phyloP scores from a whole-genome alignment of 2,797 vertebrate genomes.

The Phrynocephalus forsythii region DNA sequence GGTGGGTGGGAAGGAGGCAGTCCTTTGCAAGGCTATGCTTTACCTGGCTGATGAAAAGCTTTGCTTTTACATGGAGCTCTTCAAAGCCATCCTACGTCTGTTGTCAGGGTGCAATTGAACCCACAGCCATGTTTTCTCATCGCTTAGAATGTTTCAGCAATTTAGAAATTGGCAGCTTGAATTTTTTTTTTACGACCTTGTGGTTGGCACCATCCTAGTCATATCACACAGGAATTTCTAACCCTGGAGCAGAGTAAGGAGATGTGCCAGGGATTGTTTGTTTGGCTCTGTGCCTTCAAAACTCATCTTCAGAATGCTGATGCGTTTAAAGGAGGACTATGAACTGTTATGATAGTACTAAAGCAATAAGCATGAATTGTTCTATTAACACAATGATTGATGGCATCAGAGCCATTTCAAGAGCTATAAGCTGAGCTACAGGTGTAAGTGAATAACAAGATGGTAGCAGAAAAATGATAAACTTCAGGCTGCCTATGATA shows the following conservation, averaged over 20 bases:
- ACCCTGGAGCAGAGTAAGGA: neutral
- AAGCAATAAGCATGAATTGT: no score
- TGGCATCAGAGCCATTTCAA: neutral
- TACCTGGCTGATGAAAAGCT: neutral
- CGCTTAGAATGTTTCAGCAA: no score
- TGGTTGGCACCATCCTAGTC: no score
- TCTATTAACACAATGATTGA: no score
- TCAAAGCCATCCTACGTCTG: neutral
- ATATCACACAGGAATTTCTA: no score
- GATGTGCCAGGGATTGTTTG: no score
- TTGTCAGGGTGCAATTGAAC: neutral
- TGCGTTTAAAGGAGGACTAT: no score
- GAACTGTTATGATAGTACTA: no score
- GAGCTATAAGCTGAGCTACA: neutral
- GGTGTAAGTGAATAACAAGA: no score
- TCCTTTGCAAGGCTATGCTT: neutral
- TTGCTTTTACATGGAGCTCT: neutral
- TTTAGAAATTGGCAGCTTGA: neutral
- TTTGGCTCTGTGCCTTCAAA: neutral
- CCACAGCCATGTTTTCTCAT: neutral
- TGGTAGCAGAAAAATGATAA: no score
- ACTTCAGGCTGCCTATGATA: no score
- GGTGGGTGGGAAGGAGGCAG: neutral
- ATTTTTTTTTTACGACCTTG: no score
- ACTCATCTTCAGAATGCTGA: neutral